Conservation (phyloP, 1,140 invertebrate genomes). For the Drosophila navojoa region DNA sequence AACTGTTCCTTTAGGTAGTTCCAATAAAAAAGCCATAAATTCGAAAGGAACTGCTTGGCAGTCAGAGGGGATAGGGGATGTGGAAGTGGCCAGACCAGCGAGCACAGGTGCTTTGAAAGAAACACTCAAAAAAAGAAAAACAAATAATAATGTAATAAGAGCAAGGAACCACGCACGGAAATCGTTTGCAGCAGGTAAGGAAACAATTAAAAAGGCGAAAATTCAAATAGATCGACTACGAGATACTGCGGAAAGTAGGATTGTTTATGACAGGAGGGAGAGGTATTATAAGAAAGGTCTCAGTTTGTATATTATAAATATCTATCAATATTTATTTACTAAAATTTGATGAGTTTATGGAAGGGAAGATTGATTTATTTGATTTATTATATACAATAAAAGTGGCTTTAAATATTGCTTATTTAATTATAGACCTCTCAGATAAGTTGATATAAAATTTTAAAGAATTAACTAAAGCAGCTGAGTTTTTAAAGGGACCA, state of each 20-base stretch:
- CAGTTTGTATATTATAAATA: too few relatives aligned
- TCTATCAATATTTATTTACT: too few relatives aligned
- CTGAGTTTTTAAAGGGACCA: too few relatives aligned
- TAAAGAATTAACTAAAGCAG: too few relatives aligned
- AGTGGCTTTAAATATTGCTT: too few relatives aligned
- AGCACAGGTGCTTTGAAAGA: constrained; percentile 22
- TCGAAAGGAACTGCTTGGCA: background rate
- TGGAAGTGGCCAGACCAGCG: constrained; percentile 11
- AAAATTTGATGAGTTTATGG: too few relatives aligned
- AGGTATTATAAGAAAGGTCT: background rate
- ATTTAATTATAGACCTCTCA: too few relatives aligned
- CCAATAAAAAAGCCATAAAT: constrained; percentile 31
- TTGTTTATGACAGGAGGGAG: background rate
- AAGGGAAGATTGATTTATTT: too few relatives aligned
- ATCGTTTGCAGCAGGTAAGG: constrained; percentile 30
- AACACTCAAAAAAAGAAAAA: constrained; percentile 6
- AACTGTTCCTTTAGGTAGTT: constrained; percentile 20
- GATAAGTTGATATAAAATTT: too few relatives aligned
- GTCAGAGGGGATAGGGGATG: background rate
- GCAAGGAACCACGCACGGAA: constrained; percentile 62
- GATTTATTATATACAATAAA: too few relatives aligned
- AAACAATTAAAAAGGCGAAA: constrained; percentile 27
- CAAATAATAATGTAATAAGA: constrained; percentile 18
- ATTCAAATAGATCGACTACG: background rate
- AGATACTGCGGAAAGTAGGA: constrained; percentile 4